Evolutionary conservation across 2,113 vertebrate genomes (phyloP).

Genomic region (Laticauda laticaudata): DNA sequence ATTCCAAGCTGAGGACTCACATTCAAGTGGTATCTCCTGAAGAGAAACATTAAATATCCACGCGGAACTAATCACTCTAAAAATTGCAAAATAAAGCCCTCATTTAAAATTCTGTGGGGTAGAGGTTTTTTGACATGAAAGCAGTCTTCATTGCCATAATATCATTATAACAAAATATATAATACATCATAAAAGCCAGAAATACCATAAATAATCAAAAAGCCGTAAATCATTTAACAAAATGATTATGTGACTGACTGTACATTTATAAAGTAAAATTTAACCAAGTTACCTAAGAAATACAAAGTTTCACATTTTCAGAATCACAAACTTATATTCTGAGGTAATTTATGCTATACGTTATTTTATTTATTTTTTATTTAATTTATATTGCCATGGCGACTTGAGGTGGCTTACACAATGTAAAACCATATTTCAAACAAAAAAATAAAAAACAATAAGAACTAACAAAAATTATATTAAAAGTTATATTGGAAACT

Average conservation of each 20-base stretch:
- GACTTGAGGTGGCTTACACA: no score
- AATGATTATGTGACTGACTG: neutral
- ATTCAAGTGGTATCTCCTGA: neutral
- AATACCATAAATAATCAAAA: neutral
- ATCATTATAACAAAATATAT: neutral
- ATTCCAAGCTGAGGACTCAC: neutral
- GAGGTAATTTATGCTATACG: neutral
- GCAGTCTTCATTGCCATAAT: neutral
- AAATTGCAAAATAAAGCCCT: neutral
- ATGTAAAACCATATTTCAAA: no score
- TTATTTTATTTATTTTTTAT: no score
- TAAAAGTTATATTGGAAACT: no score
- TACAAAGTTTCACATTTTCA: neutral
- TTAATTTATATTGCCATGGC: no score
- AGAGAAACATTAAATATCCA: neutral
- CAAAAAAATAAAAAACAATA: no score
- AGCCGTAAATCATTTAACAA: neutral
- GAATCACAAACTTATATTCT: neutral
- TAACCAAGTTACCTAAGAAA: neutral
- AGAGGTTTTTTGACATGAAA: neutral
- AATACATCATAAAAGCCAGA: neutral
- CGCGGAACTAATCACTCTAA: neutral
- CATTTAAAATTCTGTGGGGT: neutral
- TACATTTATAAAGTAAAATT: neutral
- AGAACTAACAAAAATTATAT: no score